Evolutionary conservation across 2,113 vertebrate genomes (phyloP).

Genomic region (Trochalopteron elliotii): DNA sequence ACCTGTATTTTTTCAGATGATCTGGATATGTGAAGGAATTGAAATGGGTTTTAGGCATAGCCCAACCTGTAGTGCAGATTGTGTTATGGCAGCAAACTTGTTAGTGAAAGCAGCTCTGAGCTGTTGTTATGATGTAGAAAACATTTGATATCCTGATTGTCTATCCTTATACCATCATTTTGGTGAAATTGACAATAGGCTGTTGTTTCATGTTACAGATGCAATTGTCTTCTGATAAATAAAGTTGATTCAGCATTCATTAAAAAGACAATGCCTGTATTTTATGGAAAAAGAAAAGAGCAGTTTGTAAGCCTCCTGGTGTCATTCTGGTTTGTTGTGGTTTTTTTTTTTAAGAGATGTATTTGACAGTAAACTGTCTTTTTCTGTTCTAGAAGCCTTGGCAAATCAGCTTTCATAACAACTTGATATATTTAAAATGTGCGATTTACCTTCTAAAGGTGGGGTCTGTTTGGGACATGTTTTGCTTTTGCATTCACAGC

Average conservation of each 20-base stretch:
- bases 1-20: not conserved
- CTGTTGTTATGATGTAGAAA: not conserved
- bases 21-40: not conserved
- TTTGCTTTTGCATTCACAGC: not conserved
- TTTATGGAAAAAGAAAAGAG: constrained; percentile 5
- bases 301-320: not conserved
- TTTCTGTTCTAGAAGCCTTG: not conserved
- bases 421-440: not conserved
- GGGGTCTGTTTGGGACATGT: not conserved
- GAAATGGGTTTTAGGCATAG: not conserved
- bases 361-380: not conserved
- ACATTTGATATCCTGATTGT: not conserved
- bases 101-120: not conserved
- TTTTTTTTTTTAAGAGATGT: not conserved
- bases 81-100: not conserved
- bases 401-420: not conserved
- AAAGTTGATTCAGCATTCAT: constrained; percentile 42
- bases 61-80: not conserved
- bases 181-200: not conserved
- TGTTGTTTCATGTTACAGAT: constrained; percentile 9
- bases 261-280: constrained; percentile 13
- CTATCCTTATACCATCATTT: not conserved
- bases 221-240: constrained; percentile 9
- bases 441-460: not conserved
- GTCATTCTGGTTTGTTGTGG: not conserved